These are phyloP conservation scores for Spheniscus mendiculus DNA, from an alignment of 2,113 vertebrate species.

Conservation along the genomic window DNA sequence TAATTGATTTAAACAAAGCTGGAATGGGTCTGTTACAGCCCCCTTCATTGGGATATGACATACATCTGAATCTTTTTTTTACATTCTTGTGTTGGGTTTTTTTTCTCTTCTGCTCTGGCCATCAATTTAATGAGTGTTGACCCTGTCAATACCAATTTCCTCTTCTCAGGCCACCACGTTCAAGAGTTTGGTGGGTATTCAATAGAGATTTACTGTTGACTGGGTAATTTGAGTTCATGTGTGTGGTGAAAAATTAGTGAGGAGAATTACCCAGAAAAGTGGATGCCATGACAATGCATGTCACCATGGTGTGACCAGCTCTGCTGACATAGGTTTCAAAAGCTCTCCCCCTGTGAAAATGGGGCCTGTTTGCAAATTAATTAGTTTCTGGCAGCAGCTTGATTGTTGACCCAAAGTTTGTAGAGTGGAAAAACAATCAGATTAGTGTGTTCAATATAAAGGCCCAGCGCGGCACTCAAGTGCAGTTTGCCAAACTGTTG, in stretches of 20 bases:
- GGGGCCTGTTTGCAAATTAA: slow-evolving; percentile 85
- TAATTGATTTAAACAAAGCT: slow-evolving; percentile 36
- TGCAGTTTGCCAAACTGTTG: slow-evolving; percentile 78
- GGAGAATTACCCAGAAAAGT: slow-evolving; percentile 75
- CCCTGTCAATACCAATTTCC: slow-evolving; percentile 73
- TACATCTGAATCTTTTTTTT: background rate
- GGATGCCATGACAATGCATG: slow-evolving; percentile 77
- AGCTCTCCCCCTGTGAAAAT: slow-evolving; percentile 82
- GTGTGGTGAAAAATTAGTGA: slow-evolving; percentile 77
- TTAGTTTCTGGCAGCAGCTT: slow-evolving; percentile 84
- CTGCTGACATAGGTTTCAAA: slow-evolving; percentile 79
- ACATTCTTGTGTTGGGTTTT: background rate
- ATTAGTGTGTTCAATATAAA: slow-evolving; percentile 83
- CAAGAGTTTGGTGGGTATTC: slow-evolving; percentile 59
- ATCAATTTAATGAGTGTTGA: slow-evolving; percentile 68
- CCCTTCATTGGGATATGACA: slow-evolving; percentile 36
- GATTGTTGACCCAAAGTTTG: slow-evolving; percentile 84
- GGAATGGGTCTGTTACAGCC: background rate
- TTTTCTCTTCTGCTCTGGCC: background rate
- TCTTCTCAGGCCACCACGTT: slow-evolving; percentile 60
- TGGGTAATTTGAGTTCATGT: slow-evolving; percentile 79
- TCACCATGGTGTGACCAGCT: slow-evolving; percentile 76
- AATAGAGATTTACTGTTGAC: slow-evolving; percentile 76
- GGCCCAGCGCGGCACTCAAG: slow-evolving; percentile 66
- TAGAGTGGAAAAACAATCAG: slow-evolving; percentile 85